phyloP scores from a whole-genome alignment of 64 coral and sea anemone species.

The Actinia equina region DNA sequence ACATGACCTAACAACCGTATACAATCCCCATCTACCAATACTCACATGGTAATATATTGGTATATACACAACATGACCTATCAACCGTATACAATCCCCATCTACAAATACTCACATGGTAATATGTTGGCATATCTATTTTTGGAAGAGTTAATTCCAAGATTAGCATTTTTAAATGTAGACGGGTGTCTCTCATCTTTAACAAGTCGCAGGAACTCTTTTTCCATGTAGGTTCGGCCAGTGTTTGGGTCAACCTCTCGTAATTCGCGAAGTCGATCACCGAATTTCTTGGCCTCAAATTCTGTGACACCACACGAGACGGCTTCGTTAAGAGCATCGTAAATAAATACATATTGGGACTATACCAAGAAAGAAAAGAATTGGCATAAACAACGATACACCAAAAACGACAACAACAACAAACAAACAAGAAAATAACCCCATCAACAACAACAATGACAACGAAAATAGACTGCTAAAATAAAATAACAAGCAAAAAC shows the following conservation, averaged over 20 bases:
- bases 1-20: too few relatives aligned
- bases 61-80: too few relatives aligned
- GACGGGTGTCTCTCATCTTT: slow-evolving; percentile 71
- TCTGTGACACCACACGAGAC: slow-evolving; percentile 85
- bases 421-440: too few relatives aligned
- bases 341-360: slow-evolving; percentile 86
- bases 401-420: background rate
- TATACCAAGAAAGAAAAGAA: background rate
- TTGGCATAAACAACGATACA: background rate
- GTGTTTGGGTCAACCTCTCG: slow-evolving; percentile 70
- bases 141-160: slow-evolving; percentile 69
- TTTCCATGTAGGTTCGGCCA: slow-evolving; percentile 71
- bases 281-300: slow-evolving; percentile 69
- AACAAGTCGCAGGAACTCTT: slow-evolving; percentile 72
- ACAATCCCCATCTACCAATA: too few relatives aligned
- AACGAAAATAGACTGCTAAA: too few relatives aligned
- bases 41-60: too few relatives aligned
- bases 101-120: slow-evolving; percentile 59
- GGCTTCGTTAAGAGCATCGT: slow-evolving; percentile 79
- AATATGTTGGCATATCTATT: slow-evolving; percentile 88
- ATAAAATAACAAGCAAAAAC: too few relatives aligned
- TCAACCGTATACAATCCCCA: too few relatives aligned
- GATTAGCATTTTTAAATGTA: slow-evolving; percentile 71
- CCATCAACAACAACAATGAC: background rate
- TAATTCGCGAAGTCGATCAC: slow-evolving; percentile 70